Evolutionary conservation across 2,888 invertebrate genomes (phyloP), one percentile per base, ranked within the genome.

Genomic region (Plebejus anna): DNA sequence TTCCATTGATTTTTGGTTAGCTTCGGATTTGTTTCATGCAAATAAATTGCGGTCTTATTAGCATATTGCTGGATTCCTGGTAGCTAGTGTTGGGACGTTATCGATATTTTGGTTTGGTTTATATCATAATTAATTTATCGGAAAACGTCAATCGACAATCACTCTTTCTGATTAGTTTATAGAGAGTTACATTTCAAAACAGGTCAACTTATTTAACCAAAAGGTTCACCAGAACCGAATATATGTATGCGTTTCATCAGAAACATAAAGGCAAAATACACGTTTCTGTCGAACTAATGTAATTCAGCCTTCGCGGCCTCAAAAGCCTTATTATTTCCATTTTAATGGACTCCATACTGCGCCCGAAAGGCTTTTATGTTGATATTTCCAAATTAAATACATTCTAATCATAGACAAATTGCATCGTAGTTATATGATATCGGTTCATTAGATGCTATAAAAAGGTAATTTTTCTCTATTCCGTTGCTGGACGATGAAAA

Each of bases 11-110:
- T 86, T 89, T 89, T 87, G 89, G 84, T 83, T 55, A 66, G 79
- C 82, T 82, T 82, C 82, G 83, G 85, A 89, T 90, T 89, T 89
- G 90, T 90, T 86, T 85, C 83, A 90, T 90, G 90, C 89, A 89
- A 90, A 90, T 90, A 82, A 81, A 82, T 83, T 80, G 78, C 72
- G 77, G 79, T 80, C 79, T 77, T 81, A 89, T 91, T 90, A 87
- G 86, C 90, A 89, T 89, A 89, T 83, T 80, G 80, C 82, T 80
- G 73, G 81, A 79, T 78, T 81, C 77, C 78, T 77, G 75, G 38
- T 75, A 71, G 71, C 36, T 81, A 82, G 83, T 82, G 82, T 77
- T 81, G 83, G 71, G 76, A 76, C 75, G 28, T 36, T 77, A 79
- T 78, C 80, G 79, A 78, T 80, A 76, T n/a, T 76, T 70, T 59